Percentiles rank a stretch among this genome's conserved stretches.
Evolutionary conservation across 2,888 invertebrate species (phyloP).

Genomic region (Leucozona laternaria): DNA sequence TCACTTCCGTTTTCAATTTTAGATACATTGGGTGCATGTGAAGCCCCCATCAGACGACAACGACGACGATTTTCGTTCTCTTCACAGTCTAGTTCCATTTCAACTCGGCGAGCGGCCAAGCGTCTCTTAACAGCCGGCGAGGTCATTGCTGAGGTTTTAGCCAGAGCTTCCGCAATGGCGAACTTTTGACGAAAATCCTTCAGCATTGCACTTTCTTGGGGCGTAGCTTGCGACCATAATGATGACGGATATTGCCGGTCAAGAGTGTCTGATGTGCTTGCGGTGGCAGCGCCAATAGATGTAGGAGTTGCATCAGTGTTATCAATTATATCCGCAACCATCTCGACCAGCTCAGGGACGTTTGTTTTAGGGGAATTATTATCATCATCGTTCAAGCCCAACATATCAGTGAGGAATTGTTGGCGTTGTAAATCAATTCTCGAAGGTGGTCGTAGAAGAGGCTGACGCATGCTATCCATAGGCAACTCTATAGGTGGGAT

Average conservation of each 20-base stretch:
- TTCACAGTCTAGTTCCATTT: conserved; percentile 84
- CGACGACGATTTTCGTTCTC: conserved; percentile 70
- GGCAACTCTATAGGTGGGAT: conserved; percentile 67
- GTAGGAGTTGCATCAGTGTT: conserved; percentile 42
- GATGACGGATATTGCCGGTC: conserved; percentile 51
- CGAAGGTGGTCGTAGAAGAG: conserved; percentile 69
- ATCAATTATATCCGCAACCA: conserved; percentile 65
- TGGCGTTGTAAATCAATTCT: conserved; percentile 78
- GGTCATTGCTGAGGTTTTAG: conserved; percentile 86
- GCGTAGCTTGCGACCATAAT: conserved; percentile 69
- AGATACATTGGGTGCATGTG: conserved; percentile 72
- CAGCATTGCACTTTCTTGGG: conserved; percentile 77
- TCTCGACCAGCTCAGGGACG: conserved; percentile 60
- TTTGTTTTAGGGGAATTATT: conserved; percentile 42
- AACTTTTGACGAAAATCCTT: conserved; percentile 84
- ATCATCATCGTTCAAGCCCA: conserved; percentile 64
- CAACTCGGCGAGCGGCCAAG: conserved; percentile 85
- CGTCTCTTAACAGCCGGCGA: conserved; percentile 85
- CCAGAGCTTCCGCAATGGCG: conserved; percentile 86
- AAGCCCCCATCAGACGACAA: conserved; percentile 50
- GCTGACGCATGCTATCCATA: conserved; percentile 29
- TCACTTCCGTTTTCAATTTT: conserved; percentile 80
- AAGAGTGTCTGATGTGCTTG: neutral
- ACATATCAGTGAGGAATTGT: conserved; percentile 78
- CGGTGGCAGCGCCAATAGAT: neutral